Evolutionary conservation across 2,797 vertebrate genomes (phyloP), one percentile per base, ranked within the genome.

Genomic region (Leptoclinus maculatus): DNA sequence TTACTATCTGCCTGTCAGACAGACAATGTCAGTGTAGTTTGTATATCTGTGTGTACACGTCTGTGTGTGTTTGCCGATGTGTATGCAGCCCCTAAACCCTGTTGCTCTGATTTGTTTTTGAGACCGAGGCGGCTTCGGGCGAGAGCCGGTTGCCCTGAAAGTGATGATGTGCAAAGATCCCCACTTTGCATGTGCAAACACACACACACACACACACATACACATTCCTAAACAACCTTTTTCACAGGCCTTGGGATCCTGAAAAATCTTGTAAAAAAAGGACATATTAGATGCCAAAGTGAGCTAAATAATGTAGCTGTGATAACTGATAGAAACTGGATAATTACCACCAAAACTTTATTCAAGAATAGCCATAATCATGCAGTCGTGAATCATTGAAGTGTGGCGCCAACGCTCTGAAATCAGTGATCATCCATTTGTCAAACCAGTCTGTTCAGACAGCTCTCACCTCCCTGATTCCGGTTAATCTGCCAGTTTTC

Each of bases 11-110:
- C 8, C 45, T 43, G 41, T 69, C 17, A 58, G 74, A 11, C 16
- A 65, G 41, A 66, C n/a, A 43, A 54, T 64, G 69, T 79, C 70
- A 64, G 32, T 73, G 76, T 70, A 27, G 39, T 45, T 43, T n/a
- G 36, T 23, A 3, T 29, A 53, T 70, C 11, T 56, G 41, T 57
- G 59, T 58, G 27, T 25, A 4, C 41, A 23, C 32, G 43, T 23
- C 7, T 62, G 8, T 34, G 59, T 41, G 34, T 68, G 68, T 53
- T 63, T 57, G 34, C 32, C 21, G 13, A 17, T 54, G 36, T 43
- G 32, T 63, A 49, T 78, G 54, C 17, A 51, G 59, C n/a, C 53
- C 29, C 34, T 60, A 13, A 62, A 69, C 63, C 23, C 21, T 38
- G 32, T 13, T 19, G 9, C 64, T 73, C 25, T 49, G 29, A 47